Evolutionary conservation across 2,888 invertebrate genomes (phyloP).

Genomic region (Cremastinae sp.): DNA sequence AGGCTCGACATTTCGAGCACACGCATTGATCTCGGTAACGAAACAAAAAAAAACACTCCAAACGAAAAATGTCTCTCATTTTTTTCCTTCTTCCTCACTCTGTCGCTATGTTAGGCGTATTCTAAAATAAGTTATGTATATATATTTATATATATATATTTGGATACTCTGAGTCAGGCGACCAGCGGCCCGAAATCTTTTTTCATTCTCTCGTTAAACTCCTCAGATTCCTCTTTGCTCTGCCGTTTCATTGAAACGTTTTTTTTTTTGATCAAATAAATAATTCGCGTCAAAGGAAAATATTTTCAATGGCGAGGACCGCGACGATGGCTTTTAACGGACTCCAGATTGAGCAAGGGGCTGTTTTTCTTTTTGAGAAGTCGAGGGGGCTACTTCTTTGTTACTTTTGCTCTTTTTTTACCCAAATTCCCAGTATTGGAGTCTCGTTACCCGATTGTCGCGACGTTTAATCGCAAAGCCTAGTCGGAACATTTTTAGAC

Average conservation of each 20-base stretch:
- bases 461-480: conserved; percentile 42
- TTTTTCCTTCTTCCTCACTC: conserved; percentile 41
- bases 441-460: conserved; percentile 33
- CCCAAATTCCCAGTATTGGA: conserved; percentile 6
- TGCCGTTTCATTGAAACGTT: conserved; percentile 42
- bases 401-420: conserved; percentile 7
- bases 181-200: conserved; percentile 67
- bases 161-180: conserved; percentile 68
- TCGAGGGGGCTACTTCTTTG: conserved; percentile 20
- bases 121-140: conserved; percentile 73
- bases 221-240: conserved; percentile 45
- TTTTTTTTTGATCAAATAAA: conserved; percentile 11
- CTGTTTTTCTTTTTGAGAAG: conserved; percentile 1
- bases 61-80: conserved; percentile 47
- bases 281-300: not conserved
- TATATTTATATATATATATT: conserved; percentile 61
- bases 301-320: conserved; percentile 4
- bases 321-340: conserved; percentile 20
- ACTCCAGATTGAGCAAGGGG: conserved; percentile 11
- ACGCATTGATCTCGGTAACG: not conserved
- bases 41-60: conserved; percentile 38
- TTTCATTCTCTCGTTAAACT: conserved; percentile 61
- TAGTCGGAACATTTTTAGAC: conserved; percentile 54
- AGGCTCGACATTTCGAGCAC: not conserved
- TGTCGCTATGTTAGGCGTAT: conserved; percentile 73